These are phyloP conservation scores for Babylonia areolata DNA, from an alignment of 1,140 invertebrate species.

Conservation along the genomic window DNA sequence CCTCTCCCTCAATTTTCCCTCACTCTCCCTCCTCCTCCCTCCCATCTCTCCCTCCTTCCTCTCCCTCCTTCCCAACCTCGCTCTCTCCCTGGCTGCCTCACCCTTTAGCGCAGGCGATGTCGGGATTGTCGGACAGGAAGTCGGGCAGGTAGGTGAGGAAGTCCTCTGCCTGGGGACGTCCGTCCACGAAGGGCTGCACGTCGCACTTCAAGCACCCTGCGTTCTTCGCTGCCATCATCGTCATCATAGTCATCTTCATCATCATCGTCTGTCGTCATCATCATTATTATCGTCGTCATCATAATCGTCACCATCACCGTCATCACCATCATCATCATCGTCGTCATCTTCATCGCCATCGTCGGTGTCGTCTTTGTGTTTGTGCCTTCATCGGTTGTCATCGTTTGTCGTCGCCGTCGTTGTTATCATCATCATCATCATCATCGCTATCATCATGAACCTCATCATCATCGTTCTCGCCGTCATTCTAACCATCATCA, in stretches of 20 bases:
- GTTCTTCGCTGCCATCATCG: constrained; percentile 41
- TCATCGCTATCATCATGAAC: not conserved
- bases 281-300: not conserved
- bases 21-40: too few relatives aligned
- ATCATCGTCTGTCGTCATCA: not conserved
- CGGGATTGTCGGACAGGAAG: constrained; percentile 90
- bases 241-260: not conserved
- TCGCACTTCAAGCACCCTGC: constrained; percentile 65
- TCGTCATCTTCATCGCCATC: not conserved
- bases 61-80: too few relatives aligned
- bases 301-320: not conserved
- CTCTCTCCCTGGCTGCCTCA: too few relatives aligned
- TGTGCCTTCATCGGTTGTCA: too few relatives aligned
- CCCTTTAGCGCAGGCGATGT: constrained; percentile 86
- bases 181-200: constrained; percentile 40
- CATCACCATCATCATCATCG: not conserved
- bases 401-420: not conserved
- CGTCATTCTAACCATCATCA: too few relatives aligned
- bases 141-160: constrained; percentile 87
- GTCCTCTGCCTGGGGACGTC: constrained; percentile 76
- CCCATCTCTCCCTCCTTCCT: too few relatives aligned
- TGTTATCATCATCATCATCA: not conserved
- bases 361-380: too few relatives aligned
- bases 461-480: too few relatives aligned
- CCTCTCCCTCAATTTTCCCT: not conserved